Base-by-base conservation (phyloP, 2,797 vertebrate genomes). In the Sebastiscus tertius region DNA sequence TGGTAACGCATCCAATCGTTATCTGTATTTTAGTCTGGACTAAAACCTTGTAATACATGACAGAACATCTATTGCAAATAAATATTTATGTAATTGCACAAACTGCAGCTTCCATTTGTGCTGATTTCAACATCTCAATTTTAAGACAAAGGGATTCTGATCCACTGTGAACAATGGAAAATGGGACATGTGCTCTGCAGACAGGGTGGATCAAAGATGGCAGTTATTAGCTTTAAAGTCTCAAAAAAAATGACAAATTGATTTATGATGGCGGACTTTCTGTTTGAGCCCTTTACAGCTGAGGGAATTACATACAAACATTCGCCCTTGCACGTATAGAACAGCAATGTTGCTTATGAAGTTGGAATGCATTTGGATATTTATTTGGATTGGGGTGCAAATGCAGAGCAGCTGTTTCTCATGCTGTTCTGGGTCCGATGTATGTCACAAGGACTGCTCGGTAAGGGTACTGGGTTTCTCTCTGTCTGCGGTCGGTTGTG, bases 321-420 rank as follows among this genome's bases (percentile, higher is more conserved):
- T 72, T 75, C 36, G 8, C 33, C 58, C 54, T 69, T 67, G 77
- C 74, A 64, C 2, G 10, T 58, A 72, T 34, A 49, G 39, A 89
- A 76, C 20, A 34, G 33, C 69, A 84, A 6, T 9, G 76, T 81
- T 83, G 82, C 79, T 80, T 72, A 52, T 61, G 49, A 74, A 71
- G 76, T 67, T 79, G 87, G 87, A 87, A 84, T 33, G 14, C 63
- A 22, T 85, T 82, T 78, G 64, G 24, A n/a, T 87, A 82, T 92
- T 93, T 89, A 85, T 89, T 92, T 91, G 85, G 77, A 69, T 79
- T 81, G 49, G 34, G 75, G 72, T 75, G 67, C 79, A 92, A 90
- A 94, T 75, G 80, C 63, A 64, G 80, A 91, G 82, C 95, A 95
- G 91, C 92, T 95, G 93, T 90, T 92, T 62, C 63, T 89, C 77